phyloP scores from a whole-genome alignment of 2,888 invertebrate species.

The Ectropis crepuscularia region DNA sequence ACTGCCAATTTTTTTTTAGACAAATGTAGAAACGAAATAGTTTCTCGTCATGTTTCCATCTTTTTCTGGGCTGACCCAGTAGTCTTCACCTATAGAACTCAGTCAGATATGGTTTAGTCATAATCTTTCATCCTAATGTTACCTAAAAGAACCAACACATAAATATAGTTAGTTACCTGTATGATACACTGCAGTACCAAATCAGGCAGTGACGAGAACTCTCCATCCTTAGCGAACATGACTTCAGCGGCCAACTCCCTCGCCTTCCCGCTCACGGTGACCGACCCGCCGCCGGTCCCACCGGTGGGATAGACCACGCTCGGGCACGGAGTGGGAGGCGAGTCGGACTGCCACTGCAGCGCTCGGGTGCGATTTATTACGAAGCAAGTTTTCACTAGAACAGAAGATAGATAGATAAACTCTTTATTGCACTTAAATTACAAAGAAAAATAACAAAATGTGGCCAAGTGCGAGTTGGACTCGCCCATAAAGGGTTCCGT shows the following conservation, averaged over 20 bases:
- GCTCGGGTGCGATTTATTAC: slow-evolving; percentile 90
- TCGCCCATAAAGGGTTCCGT: too few species aligned
- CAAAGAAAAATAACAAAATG: too few species aligned
- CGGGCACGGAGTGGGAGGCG: slow-evolving; percentile 82
- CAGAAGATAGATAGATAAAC: too few species aligned
- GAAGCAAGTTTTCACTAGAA: slow-evolving; percentile 92
- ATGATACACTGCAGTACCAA: slow-evolving; percentile 27
- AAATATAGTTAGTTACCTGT: neutral
- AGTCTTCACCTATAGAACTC: too few species aligned
- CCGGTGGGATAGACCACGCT: slow-evolving; percentile 86
- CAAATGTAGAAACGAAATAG: too few species aligned
- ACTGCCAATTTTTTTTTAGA: too few species aligned
- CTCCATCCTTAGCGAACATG: slow-evolving; percentile 91
- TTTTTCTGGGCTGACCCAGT: too few species aligned
- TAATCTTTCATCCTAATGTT: too few species aligned
- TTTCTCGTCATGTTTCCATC: too few species aligned
- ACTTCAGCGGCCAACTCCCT: slow-evolving; percentile 92
- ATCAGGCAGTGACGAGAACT: slow-evolving; percentile 84
- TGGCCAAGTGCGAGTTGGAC: too few species aligned
- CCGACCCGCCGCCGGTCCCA: slow-evolving; percentile 85
- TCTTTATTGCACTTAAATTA: too few species aligned
- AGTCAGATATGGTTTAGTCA: too few species aligned
- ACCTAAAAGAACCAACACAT: neutral
- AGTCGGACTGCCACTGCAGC: slow-evolving; percentile 76
- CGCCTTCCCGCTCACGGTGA: slow-evolving; percentile 87